Percentiles rank a stretch among this genome's conserved stretches.
Conservation (phyloP, 2,888 invertebrate genomes). For the Griposia aprilina region DNA sequence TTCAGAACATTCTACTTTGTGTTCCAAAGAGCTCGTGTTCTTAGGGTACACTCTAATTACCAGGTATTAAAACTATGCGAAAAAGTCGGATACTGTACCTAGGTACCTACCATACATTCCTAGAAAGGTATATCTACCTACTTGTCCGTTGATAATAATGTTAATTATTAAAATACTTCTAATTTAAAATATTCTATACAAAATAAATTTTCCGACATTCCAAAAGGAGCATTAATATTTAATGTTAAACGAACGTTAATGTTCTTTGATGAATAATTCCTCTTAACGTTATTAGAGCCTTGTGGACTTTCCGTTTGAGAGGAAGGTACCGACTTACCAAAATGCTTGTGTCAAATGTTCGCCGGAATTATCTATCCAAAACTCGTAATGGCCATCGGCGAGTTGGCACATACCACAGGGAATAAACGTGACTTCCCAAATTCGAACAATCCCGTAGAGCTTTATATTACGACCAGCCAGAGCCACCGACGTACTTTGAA, state of each 20-base stretch:
- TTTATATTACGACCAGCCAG: slow-evolving; percentile 63
- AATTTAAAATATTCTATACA: slow-evolving; percentile 3
- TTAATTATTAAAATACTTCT: slow-evolving; percentile 17
- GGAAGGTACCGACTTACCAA: slow-evolving; percentile 18
- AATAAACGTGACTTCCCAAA: slow-evolving; percentile 71
- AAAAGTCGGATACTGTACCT: neutral
- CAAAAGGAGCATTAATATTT: slow-evolving; percentile 51
- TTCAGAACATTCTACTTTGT: neutral
- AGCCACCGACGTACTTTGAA: slow-evolving; percentile 63
- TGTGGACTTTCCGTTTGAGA: slow-evolving; percentile 42
- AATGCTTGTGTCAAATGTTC: slow-evolving; percentile 58
- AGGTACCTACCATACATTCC: neutral
- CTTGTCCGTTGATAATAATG: neutral
- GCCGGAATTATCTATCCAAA: slow-evolving; percentile 64
- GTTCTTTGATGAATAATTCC: slow-evolving; percentile 60
- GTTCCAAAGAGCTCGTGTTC: neutral
- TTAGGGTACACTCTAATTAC: neutral
- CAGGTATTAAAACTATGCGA: neutral
- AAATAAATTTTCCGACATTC: slow-evolving; percentile 35
- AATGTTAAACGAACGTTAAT: slow-evolving; percentile 44
- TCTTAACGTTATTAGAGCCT: slow-evolving; percentile 48
- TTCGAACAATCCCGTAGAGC: slow-evolving; percentile 65
- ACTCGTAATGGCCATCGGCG: slow-evolving; percentile 70
- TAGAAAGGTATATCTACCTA: neutral
- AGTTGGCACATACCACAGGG: slow-evolving; percentile 69